Conservation (phyloP, 2,113 vertebrate genomes). For the Bettongia penicillata region DNA sequence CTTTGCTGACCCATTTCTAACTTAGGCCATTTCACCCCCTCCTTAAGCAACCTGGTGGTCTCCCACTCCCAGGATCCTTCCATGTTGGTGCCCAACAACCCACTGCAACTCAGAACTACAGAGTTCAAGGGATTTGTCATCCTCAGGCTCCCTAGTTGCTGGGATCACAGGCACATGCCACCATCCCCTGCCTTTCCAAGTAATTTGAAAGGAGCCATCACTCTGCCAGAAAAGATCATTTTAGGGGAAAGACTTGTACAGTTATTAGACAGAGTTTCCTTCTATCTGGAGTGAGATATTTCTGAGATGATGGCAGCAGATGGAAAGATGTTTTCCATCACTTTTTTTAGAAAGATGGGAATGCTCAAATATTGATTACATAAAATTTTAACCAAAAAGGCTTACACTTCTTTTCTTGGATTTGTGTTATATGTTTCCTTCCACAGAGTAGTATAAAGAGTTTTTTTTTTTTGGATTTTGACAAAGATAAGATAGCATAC, state of each 20-base stretch:
- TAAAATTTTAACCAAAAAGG: not conserved
- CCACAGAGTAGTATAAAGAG: rapidly evolving
- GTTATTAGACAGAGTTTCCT: not conserved
- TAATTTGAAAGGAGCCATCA: not conserved
- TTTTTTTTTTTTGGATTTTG: not conserved
- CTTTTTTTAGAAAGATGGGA: not conserved
- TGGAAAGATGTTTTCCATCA: rapidly evolving
- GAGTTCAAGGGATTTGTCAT: not conserved
- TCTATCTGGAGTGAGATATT: not conserved
- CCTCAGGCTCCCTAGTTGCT: not conserved
- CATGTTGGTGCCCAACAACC: not conserved
- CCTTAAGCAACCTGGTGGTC: not conserved
- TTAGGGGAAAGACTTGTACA: not conserved
- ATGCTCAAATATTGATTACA: not conserved
- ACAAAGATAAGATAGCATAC: not conserved
- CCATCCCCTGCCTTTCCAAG: not conserved
- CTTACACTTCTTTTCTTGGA: rapidly evolving
- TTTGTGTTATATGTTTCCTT: not conserved
- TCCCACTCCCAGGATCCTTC: not conserved
- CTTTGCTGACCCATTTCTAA: not conserved
- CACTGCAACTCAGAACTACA: not conserved
- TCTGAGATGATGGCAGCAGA: not conserved
- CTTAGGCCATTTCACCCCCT: not conserved
- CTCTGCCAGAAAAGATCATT: not conserved
- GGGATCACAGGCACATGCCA: not conserved